Evolutionary conservation across 2,113 vertebrate genomes (phyloP).

Genomic region (Cairina moschata): DNA sequence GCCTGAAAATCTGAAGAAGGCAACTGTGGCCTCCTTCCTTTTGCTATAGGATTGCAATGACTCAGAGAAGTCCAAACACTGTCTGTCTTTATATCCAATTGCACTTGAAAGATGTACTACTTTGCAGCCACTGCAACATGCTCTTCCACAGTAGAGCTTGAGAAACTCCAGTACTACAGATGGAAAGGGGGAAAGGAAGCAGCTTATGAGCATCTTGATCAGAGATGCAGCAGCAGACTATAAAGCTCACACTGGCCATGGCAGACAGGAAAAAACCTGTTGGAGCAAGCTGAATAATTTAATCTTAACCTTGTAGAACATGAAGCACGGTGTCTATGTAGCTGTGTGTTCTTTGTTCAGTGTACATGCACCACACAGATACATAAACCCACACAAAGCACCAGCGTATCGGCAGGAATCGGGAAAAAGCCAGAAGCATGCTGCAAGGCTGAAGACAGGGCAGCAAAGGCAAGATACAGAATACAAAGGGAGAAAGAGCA

Average conservation of each 20-base stretch:
- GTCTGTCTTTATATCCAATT: neutral
- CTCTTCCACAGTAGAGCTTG: neutral
- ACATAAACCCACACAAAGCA: neutral
- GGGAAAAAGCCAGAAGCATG: neutral
- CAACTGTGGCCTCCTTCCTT: neutral
- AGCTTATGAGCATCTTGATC: neutral
- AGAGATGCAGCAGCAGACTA: neutral
- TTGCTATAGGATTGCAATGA: neutral
- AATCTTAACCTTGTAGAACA: neutral
- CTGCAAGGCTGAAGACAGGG: neutral
- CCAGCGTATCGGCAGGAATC: accelerated
- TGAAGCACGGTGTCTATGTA: neutral
- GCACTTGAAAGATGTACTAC: neutral
- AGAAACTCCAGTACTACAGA: neutral
- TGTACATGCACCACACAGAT: accelerated
- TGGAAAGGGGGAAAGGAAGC: neutral
- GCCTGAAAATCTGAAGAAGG: neutral
- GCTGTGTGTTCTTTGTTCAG: neutral
- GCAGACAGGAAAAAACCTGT: neutral
- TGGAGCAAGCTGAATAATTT: neutral
- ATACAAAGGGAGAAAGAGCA: neutral
- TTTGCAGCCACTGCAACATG: neutral
- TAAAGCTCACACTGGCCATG: neutral
- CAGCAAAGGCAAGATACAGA: neutral
- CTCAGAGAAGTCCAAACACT: neutral